A percentile compares a stretch with the other conserved stretches of the same genome.
phyloP scores from a whole-genome alignment of 2,113 vertebrate genomes.

The Crotalus tigris region DNA sequence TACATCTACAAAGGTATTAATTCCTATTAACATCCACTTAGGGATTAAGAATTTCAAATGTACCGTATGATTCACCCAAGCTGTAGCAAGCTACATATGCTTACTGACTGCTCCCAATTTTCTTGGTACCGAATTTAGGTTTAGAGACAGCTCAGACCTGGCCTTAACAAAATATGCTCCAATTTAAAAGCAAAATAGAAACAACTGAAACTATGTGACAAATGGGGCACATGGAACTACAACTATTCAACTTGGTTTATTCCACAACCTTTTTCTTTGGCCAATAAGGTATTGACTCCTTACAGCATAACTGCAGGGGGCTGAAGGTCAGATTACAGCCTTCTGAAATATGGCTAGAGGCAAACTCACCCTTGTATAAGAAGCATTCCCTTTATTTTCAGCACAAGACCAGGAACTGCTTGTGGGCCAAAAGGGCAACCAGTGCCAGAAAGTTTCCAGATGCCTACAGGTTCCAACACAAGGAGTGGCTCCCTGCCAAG shows the following conservation, averaged over 20 bases:
- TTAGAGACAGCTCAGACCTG: not conserved
- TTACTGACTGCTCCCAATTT: not conserved
- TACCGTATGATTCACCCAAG: not conserved
- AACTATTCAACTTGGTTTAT: not conserved
- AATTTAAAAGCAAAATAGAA: not conserved
- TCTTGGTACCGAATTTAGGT: not conserved
- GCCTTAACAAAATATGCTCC: not conserved
- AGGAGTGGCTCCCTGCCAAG: not conserved
- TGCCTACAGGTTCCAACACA: not conserved
- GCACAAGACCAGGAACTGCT: not conserved
- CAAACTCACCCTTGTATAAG: not conserved
- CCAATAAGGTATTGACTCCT: not conserved
- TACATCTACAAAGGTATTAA: not conserved
- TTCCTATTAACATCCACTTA: not conserved
- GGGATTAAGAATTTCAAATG: not conserved
- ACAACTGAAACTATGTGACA: not conserved
- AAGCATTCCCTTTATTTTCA: not conserved
- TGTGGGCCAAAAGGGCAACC: not conserved
- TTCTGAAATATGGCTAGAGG: not conserved
- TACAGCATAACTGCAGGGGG: not conserved
- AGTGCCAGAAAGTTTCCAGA: not conserved
- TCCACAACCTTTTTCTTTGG: not conserved
- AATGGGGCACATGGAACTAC: not conserved
- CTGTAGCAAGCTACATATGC: not conserved
- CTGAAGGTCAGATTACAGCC: not conserved